Evolutionary conservation across 2,888 invertebrate species (phyloP), one percentile per base, ranked within the genome.

Genomic region (Eledona agricola): DNA sequence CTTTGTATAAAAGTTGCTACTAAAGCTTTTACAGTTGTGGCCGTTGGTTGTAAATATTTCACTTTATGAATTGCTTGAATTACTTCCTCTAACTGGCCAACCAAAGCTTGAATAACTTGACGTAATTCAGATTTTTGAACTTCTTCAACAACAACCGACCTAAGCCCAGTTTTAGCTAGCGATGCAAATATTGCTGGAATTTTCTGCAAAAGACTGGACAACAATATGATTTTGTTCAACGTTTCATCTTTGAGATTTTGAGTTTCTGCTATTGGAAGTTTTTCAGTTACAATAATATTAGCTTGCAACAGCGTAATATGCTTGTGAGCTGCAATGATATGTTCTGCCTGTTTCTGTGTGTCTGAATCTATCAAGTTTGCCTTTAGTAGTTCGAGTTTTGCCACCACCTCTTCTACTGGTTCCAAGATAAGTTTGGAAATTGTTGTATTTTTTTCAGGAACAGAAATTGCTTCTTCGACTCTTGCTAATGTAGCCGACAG

Each of bases 51-150:
- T 4, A 55, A 13, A 38, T 25, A 20, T 35, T 42, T 52, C 4
- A 45, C 25, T 37, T 55, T 20, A 4, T 47, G 22, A 19, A 49
- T 35, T 13, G 16, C 12, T 7, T 47, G 43, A 25, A 34, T 22
- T 34, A 62, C 38, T n/a, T 47, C 40, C 7, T 51, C 26, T 11
- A 62, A 19, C 9, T 42, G 29, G 26, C 54, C 34, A 13, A 51
- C 49, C 4, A 63, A 15, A 9, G 22, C 28, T 11, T 23, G 11
- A n/a, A 60, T 7, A 6, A 53, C 57, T 19, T 51, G 47, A 20
- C 42, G 40, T 11, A 60, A 12, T 49, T 58, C 52, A 4, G 56
- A 42, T 40, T 53, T 55, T 45, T 57, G 50, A 23, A 45, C 12
- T 15, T 58, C 47, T 9, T 46, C 6, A n/a, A 53, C 22, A 45